Evolutionary conservation across 1,140 invertebrate species (phyloP), one percentile per base, ranked within the genome.

Genomic region (Phocides pigmalion): DNA sequence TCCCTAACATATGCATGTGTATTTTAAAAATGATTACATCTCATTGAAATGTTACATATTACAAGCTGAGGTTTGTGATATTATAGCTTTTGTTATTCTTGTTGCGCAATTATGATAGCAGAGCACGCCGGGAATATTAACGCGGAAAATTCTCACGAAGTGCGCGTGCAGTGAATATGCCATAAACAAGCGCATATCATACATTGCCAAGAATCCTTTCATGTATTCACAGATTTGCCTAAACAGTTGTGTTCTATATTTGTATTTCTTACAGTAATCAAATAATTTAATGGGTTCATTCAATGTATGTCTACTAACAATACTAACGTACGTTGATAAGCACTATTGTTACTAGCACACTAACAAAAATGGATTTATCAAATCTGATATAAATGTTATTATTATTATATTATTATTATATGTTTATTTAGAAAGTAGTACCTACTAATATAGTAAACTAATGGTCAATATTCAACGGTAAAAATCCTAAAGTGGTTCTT

Each of bases 81-180:
- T n/a, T n/a, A 66, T 59, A 58, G 66, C 72, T 75, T 70, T 73
- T 72, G 68, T 68, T 79, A 79, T 70, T 61, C 74, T 61, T 78
- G 71, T 77, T 78, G 67, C 59, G 70, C 70, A 81, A 80, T 83
- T 81, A 81, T 83, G 74, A 83, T 80, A 74, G 75, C 73, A 44
- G 37, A 50, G 79, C 64, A 66, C 66, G 59, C 50, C 50, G 70
- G 74, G 77, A 84, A 84, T 80, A 84, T 74, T 80, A 81, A 81
- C 77, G 70, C 70, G 58, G 62, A 42, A 70, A 62, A 61, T 64
- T 35, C 50, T 51, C 62, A 62, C 44, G 50, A 37, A 50, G 61
- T 70, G 64, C 56, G 53, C 69, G 64, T 72, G 70, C 64, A 39
- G 44, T 14, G 68, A 76, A 74, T 71, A 25, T 49, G 28, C 28